Base-by-base conservation (phyloP, 2,888 invertebrate genomes). In the Diadegma fenestrale region DNA sequence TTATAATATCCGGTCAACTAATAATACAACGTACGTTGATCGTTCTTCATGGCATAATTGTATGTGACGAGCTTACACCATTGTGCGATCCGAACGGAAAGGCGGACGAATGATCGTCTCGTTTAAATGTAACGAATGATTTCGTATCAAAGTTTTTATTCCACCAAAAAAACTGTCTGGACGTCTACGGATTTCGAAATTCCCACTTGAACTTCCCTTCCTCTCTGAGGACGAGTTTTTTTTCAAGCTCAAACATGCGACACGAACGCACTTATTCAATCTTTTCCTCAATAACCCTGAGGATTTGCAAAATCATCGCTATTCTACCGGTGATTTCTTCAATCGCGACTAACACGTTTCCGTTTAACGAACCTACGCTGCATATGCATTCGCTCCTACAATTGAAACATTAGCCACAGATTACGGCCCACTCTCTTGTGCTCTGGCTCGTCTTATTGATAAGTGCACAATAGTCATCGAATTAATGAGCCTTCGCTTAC, bases 1-100 rank as follows among this genome's bases (percentile, higher is more conserved):
- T 82, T 77, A 33, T 33, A 82, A 82, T 82, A 80, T 85, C 85
- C 82, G 85, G 85, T 77, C 41, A 22, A 37, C 79, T 79, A 76
- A 82, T 82, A 75, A 72, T 80, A 80, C 80, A 71, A 80, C 26
- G 64, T 79, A 79, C 73, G 69, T 48, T 77, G 66, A 72, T 80
- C 61, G 73, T 66, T 14, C 41, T 26, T 43, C 69, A 61, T 61
- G 41, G 71, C 48, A 63, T 51, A 63, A 61, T 51, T 51, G 71
- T 71, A 71, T 26, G 68, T 41, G 63, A 64, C 63, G 45, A 26
- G 63, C 41, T 51, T 33, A 48, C 71, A 63, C 63, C 48, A 71
- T 63, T 63, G 17, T 22, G 22, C 64, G n/a, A 51, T 48, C 48
- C 33, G 22, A 71, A 33, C n/a, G 51, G 71, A 30, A 45, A 45